Conservation (phyloP, 1,140 invertebrate species). For the Hyphantria cunea region DNA sequence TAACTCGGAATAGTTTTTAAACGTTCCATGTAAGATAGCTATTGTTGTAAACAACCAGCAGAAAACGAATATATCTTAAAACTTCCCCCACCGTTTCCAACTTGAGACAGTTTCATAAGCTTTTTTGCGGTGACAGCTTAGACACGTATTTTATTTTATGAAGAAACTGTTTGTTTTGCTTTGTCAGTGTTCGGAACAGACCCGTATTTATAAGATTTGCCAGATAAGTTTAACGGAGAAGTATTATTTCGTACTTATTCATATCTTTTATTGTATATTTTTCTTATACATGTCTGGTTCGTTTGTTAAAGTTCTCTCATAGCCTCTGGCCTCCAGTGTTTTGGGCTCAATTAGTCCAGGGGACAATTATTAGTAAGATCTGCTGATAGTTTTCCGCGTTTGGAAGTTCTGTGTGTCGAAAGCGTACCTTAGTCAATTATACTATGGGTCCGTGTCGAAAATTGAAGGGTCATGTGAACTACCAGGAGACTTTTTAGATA, state of each 20-base stretch:
- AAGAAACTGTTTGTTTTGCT: constrained; percentile 34
- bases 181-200: constrained; percentile 7
- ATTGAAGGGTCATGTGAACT: no score
- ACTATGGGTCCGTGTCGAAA: no score
- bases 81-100: constrained; percentile 33
- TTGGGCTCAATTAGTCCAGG: no score
- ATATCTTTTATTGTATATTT: not conserved
- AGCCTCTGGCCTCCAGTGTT: no score
- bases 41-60: constrained; percentile 26
- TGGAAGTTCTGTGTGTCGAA: no score
- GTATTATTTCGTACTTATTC: not conserved
- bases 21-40: constrained; percentile 7
- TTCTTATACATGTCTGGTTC: no score
- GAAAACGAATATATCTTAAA: constrained; percentile 39
- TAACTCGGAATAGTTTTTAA: constrained; percentile 12
- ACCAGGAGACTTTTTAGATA: no score
- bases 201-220: not conserved
- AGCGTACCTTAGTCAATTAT: no score
- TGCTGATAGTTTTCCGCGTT: no score
- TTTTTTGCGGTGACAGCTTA: constrained; percentile 44
- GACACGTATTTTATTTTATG: constrained; percentile 39
- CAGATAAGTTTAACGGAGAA: not conserved
- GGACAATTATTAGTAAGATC: no score
- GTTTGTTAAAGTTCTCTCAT: no score
- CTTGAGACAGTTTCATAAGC: constrained; percentile 46